Evolutionary conservation across 2,888 invertebrate genomes (phyloP), one percentile per base, ranked within the genome.

Genomic region (Reticulitermes lucifugus): DNA sequence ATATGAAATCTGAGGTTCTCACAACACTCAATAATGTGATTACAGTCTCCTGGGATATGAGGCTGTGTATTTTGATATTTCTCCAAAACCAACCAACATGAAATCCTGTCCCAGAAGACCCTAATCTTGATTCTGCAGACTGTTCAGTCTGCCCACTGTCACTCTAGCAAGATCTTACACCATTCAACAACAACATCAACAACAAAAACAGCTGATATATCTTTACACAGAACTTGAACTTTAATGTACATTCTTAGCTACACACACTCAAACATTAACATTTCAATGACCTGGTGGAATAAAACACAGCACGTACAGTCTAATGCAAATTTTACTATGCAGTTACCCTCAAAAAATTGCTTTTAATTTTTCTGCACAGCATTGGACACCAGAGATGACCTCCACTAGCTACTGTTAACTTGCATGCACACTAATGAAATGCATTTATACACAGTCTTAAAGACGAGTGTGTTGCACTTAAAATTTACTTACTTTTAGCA

Each of bases 231-330:
- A 55, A 55, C 12, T 55, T 2, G 2, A 14, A 65, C n/a, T 65
- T 65, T 65, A 65, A 65, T 65, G 25, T 25, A 65, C 25, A 1
- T 25, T 25, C 65, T 65, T 65, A 65, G n/a, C 65, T 65, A 65
- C 65, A 65, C 65, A 65, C 65, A 65, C 6, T 25, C 7, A n/a
- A 65, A n/a, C n/a, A 25, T 65, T 25, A 65, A 65, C 65, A 65
- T 25, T 65, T 65, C 65, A 25, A 65, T n/a, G 6, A 65, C 65
- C 65, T 65, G 65, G 65, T 65, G 65, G 65, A 65, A 65, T 65
- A 65, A 65, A 65, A 65, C 60, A n/a, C n/a, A 10, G 65, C 6
- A 65, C n/a, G 5, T 65, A 6, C 25, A 65, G n/a, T 65, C 65
- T 65, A 65, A 65, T n/a, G n/a, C 4, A 12, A 65, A 65, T 25